Evolutionary conservation across 2,888 invertebrate species (phyloP).

Genomic region (Nowickia ferox): DNA sequence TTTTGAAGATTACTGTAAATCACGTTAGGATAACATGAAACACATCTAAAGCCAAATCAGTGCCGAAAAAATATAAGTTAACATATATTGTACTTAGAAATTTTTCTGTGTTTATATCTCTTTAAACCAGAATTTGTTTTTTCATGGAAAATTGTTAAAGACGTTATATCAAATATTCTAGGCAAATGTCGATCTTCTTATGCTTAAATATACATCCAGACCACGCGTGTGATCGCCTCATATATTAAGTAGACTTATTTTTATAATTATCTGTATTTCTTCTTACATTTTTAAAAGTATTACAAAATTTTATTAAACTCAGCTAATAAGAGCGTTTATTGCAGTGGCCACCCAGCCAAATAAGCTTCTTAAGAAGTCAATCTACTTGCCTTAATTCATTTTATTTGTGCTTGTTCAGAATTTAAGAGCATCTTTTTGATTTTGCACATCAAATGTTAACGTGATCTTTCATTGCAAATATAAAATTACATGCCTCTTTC

Average conservation of each 20-base stretch:
- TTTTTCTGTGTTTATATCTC: no score
- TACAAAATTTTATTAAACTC: not conserved
- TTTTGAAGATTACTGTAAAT: no score
- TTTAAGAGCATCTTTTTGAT: not conserved
- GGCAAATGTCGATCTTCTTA: no score
- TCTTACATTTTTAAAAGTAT: not conserved
- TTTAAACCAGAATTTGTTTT: no score
- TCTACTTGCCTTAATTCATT: constrained; percentile 20
- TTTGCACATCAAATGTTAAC: constrained; percentile 17
- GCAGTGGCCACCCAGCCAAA: constrained; percentile 21
- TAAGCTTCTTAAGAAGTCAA: constrained; percentile 14
- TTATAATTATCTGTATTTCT: not conserved
- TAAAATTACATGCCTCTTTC: constrained; percentile 35
- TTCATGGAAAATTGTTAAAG: no score
- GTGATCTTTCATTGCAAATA: constrained; percentile 52
- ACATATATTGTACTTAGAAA: no score
- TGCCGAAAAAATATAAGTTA: no score
- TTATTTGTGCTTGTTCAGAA: constrained; percentile 13
- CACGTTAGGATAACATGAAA: no score
- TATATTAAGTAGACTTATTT: not conserved
- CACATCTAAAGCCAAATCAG: no score
- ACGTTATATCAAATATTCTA: no score
- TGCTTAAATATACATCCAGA: no score
- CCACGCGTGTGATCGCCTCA: no score
- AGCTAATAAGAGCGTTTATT: not conserved